Percentiles rank a stretch among this genome's conserved stretches.
Conservation (phyloP, 2,888 invertebrate species). For the Sceliomorpha sp. region DNA sequence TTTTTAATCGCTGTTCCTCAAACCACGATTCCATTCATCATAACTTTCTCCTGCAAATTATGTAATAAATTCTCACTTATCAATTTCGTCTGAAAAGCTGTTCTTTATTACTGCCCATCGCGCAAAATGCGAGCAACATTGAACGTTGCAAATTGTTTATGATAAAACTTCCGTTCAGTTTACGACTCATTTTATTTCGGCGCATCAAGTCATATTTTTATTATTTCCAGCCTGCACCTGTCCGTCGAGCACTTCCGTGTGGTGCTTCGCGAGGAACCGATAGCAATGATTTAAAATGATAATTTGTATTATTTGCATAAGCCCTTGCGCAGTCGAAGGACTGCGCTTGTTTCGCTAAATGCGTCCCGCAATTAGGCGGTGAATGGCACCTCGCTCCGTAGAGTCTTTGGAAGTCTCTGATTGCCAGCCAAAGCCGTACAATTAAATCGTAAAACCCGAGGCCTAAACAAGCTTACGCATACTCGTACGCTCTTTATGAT, state of each 20-base stretch:
- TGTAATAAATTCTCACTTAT: too few species aligned
- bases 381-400: conserved; percentile 20
- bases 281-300: conserved; percentile 4
- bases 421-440: conserved; percentile 35
- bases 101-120: too few species aligned
- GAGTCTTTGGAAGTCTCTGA: conserved; percentile 26
- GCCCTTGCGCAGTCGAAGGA: background rate
- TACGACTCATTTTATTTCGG: too few species aligned
- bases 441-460: conserved; percentile 42
- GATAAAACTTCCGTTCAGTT: background rate
- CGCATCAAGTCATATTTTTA: too few species aligned
- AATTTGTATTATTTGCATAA: conserved; percentile 1
- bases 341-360: background rate
- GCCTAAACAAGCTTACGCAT: conserved; percentile 34
- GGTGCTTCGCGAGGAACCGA: background rate
- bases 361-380: background rate
- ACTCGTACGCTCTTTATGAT: conserved; percentile 25
- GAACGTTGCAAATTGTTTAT: background rate
- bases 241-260: background rate
- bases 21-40: too few species aligned
- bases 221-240: background rate
- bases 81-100: too few species aligned
- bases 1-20: too few species aligned
- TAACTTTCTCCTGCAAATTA: too few species aligned
- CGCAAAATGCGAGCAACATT: too few species aligned